Base-by-base conservation (phyloP, 2,113 vertebrate genomes). In the Phaethon lepturus region DNA sequence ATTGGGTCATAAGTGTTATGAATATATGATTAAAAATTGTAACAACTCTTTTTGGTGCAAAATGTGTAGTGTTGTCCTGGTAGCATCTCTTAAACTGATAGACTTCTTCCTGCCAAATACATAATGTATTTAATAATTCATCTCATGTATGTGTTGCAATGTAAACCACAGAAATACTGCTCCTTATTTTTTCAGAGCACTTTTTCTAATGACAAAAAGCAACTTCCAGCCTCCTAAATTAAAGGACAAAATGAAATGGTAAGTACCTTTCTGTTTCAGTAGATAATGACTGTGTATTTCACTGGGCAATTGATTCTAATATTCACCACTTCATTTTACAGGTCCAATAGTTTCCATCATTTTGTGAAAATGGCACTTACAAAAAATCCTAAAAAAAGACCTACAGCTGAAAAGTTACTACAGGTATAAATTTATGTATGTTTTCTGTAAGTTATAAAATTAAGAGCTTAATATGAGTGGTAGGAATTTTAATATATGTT, bases 141-240 rank as follows among this genome's bases (percentile, higher is more conserved):
- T 75, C 28, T 84, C 13, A 3, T 3, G 1, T 49, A 8, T 20
- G 2, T 38, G 56, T 88, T 42, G 14, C 50, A 66, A 5, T 4
- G 0, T 79, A 72, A 93, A 55, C n/a, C 42, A 66, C 17, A 53
- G 28, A 86, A 86, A 62, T 78, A 6, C 58, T 94, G 23, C 75
- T 90, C 11, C 6, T 66, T 74, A 80, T 76, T 87, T 93, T 96
- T 95, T 72, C 96, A 99, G 99, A 98, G 99, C 99, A 77, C 98
- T 99, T 84, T 99, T 99, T 98, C 96, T 99, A 96, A 99, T 99
- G 99, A 99, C 99, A 6, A 99, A 99, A 98, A 99, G 99, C 97
- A 99, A 99, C 98, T 99, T 99, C 95, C 99, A 99, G 86, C 99
- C 99, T 91, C 99, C 99, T 29, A 99, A 99, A 96, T 98, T 99